Evolutionary conservation across 2,797 vertebrate genomes (phyloP), one percentile per base, ranked within the genome.

Genomic region (Falco biarmicus): DNA sequence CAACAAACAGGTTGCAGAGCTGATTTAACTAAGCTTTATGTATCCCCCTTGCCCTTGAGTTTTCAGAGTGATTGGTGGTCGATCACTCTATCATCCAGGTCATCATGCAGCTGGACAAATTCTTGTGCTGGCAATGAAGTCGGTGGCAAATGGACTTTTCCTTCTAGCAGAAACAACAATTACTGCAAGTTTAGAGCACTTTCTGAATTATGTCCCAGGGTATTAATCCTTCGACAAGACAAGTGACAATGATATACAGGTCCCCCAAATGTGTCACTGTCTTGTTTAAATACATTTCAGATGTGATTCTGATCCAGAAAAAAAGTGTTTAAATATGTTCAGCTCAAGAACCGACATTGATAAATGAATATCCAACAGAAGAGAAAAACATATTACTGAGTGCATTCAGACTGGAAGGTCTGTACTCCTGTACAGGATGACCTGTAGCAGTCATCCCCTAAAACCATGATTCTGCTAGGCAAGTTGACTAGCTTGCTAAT

Each of bases 41-140:
- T 2, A 57, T 29, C 9, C 9, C 2, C 9, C 3, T 15, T 20
- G 16, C 43, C 43, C 18, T 8, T 0, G 4, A 64, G 12, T 61
- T 93, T 75, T 85, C 43, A n/a, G 47, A 59, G 4, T 66, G 41
- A 50, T n/a, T 56, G 14, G 34, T 8, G 0, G 43, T 66, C 19
- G 25, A 24, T 39, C 0, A 1, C 25, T 68, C 47, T 43, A 54
- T 41, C 39, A 54, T 45, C 34, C 50, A 32, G 32, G 77, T 70
- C 32, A 56, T 70, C 57, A 75, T 37, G 50, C 21, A 84, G 21
- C 21, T 79, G 53, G 47, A 84, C 47, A 65, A 92, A 65, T 79
- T 37, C 25, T 73, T 54, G 24, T 24, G 12, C 16, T 81, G 25
- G 9, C 17, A 37, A n/a, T 83, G 77, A n/a, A 11, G 11, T 45